Percentiles rank a stretch among this genome's conserved stretches.
Conservation (phyloP, 2,113 vertebrate species). For the Poeciliopsis prolifica region DNA sequence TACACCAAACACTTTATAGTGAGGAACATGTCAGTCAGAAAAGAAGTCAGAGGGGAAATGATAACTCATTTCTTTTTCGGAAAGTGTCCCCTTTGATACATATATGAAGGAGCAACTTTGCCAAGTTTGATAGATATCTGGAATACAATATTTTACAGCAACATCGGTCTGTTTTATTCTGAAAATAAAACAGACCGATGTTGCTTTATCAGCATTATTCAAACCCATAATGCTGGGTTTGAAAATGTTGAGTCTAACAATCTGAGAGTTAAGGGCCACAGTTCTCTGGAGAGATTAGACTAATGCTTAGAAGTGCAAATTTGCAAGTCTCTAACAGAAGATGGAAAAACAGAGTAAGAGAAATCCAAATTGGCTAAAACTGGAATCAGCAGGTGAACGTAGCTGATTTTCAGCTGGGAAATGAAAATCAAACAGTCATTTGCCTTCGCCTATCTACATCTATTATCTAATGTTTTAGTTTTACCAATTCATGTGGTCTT, state of each 20-base stretch:
- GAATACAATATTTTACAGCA: background rate
- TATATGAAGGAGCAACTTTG: background rate
- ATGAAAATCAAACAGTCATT: background rate
- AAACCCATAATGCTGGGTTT: background rate
- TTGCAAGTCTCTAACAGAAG: background rate
- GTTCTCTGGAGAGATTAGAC: background rate
- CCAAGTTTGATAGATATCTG: background rate
- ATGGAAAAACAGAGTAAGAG: background rate
- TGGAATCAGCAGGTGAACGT: background rate
- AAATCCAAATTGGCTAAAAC: too few relatives aligned
- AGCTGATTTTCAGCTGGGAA: background rate
- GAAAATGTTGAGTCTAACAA: background rate
- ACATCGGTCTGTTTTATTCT: background rate
- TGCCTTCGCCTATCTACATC: background rate
- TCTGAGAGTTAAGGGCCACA: background rate
- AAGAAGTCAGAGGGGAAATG: background rate
- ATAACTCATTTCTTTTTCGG: background rate
- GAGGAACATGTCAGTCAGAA: too few relatives aligned
- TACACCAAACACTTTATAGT: too few relatives aligned
- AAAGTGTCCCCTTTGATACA: background rate
- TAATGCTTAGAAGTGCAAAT: background rate
- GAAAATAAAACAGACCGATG: background rate
- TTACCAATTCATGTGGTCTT: background rate
- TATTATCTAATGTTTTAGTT: background rate
- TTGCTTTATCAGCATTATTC: too few relatives aligned